These are phyloP conservation scores for Antigone vipio DNA, from an alignment of 2,113 vertebrate genomes.

Conservation along the genomic window DNA sequence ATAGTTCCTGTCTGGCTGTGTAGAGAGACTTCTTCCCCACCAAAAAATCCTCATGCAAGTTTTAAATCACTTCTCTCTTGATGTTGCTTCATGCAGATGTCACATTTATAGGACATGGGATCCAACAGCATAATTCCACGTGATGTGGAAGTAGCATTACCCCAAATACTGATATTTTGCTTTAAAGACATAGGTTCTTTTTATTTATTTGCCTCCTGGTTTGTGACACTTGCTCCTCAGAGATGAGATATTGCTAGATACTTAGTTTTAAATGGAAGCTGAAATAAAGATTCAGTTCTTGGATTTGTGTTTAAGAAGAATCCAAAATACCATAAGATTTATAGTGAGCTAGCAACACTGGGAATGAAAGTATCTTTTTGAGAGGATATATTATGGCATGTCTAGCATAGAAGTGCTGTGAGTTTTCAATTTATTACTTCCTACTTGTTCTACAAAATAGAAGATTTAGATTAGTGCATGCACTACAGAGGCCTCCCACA, in stretches of 20 bases:
- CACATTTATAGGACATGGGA: neutral
- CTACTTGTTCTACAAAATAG: neutral
- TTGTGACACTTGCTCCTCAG: neutral
- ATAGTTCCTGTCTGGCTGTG: neutral
- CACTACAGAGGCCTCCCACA: neutral
- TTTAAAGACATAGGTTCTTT: neutral
- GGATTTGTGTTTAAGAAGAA: neutral
- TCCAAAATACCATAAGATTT: neutral
- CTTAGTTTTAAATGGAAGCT: neutral
- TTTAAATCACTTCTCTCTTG: neutral
- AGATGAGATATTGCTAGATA: neutral
- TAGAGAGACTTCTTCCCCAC: neutral
- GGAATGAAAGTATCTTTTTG: neutral
- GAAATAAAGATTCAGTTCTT: neutral
- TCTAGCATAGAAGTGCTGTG: neutral
- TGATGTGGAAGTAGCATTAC: neutral
- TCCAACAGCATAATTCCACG: neutral
- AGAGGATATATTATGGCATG: neutral
- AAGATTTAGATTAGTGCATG: neutral
- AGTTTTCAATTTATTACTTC: neutral
- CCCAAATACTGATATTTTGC: neutral
- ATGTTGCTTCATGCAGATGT: neutral
- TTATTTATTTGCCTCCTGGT: neutral
- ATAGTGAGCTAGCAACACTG: neutral
- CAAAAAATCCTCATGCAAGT: neutral